Percentiles rank a stretch among this genome's conserved stretches.
Evolutionary conservation across 2,888 invertebrate genomes (phyloP).

Genomic region (Ceriagrion tenellum): DNA sequence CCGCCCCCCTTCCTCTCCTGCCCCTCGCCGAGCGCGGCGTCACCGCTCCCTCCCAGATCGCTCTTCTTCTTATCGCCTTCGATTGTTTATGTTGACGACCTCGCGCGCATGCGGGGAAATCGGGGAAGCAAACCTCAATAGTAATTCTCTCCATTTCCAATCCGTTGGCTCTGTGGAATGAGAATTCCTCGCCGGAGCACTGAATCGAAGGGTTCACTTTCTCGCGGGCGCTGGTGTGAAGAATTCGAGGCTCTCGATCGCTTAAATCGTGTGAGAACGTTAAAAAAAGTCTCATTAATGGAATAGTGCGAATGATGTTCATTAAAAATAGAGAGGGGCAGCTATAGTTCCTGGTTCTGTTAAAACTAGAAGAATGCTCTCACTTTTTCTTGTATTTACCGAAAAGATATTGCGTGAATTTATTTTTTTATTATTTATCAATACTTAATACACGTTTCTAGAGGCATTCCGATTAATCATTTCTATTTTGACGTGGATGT

Average conservation of each 20-base stretch:
- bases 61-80: neutral
- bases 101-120: neutral
- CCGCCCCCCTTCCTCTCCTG: neutral
- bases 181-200: neutral
- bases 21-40: neutral
- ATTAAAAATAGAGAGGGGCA: neutral
- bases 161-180: neutral
- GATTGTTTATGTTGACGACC: constrained; percentile 32
- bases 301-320: neutral
- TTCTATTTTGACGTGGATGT: too few relatives aligned
- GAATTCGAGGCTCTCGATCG: neutral
- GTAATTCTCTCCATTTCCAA: neutral
- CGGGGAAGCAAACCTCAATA: neutral
- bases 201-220: neutral
- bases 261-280: neutral
- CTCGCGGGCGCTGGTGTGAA: neutral
- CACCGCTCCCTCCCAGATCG: neutral
- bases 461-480: too few relatives aligned
- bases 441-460: too few relatives aligned
- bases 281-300: neutral
- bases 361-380: too few relatives aligned
- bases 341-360: neutral
- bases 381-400: too few relatives aligned
- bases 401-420: too few relatives aligned
- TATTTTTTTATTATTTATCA: too few relatives aligned